Percentiles rank a stretch among this genome's conserved stretches.
Conservation (phyloP, 2,797 vertebrate genomes). For the Siniperca scherzeri region DNA sequence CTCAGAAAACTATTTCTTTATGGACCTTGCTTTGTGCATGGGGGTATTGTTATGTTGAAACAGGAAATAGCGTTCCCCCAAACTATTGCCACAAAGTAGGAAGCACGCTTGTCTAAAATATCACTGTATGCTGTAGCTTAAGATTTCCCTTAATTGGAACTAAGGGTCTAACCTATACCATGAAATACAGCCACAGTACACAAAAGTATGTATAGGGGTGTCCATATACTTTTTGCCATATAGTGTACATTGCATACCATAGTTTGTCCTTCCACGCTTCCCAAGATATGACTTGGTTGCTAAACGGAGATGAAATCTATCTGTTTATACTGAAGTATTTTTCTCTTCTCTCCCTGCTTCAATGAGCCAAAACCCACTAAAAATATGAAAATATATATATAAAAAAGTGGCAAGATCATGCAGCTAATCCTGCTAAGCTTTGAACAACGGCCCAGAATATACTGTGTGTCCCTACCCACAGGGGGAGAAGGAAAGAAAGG, state of each 20-base stretch:
- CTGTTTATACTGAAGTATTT: constrained; percentile 41
- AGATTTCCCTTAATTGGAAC: not conserved
- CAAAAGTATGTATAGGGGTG: not conserved
- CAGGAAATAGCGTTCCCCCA: not conserved
- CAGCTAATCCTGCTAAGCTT: constrained; percentile 75
- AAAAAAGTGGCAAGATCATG: constrained; percentile 61
- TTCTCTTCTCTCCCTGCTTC: constrained; percentile 20
- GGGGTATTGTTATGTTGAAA: not conserved
- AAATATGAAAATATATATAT: constrained; percentile 64
- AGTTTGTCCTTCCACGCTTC: not conserved
- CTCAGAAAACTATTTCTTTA: not conserved
- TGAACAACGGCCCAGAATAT: constrained; percentile 74
- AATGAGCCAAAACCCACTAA: constrained; percentile 52
- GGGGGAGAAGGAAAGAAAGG: constrained; percentile 40
- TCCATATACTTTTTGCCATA: too few relatives aligned
- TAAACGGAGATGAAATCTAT: constrained; percentile 37
- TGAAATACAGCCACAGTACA: not conserved
- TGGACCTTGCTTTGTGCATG: not conserved
- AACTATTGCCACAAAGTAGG: not conserved
- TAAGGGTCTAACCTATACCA: not conserved
- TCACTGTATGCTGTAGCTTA: not conserved
- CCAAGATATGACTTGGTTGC: constrained; percentile 24
- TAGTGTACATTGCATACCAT: not conserved
- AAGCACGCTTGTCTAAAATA: not conserved
- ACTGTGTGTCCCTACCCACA: constrained; percentile 61